These are phyloP conservation scores for Drosophila kepulauana DNA, from an alignment of 1,140 invertebrate species.

Conservation along the genomic window DNA sequence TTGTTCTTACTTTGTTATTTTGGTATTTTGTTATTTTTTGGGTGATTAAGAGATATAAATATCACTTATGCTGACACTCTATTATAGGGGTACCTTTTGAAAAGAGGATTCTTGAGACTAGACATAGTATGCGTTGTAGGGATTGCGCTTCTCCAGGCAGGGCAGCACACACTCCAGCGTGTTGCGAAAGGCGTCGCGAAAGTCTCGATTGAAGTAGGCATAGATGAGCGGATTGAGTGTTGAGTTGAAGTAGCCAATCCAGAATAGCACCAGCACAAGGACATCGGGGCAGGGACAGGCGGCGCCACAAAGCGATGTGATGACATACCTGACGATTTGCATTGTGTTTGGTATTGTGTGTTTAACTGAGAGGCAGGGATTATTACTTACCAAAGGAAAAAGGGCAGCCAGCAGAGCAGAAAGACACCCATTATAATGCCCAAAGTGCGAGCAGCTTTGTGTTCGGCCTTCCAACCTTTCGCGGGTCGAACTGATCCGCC, in stretches of 20 bases:
- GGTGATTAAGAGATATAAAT: constrained; percentile 55
- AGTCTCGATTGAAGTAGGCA: constrained; percentile 99
- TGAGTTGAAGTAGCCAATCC: constrained; percentile 97
- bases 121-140: constrained; percentile 86
- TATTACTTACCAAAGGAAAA: constrained; percentile 94
- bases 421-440: constrained; percentile 98
- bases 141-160: constrained; percentile 86
- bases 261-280: constrained; percentile 93
- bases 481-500: constrained; percentile 90
- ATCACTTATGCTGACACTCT: constrained; percentile 59
- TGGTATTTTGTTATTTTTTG: neutral
- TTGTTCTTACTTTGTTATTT: constrained; percentile 1
- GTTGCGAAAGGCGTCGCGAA: constrained; percentile 98
- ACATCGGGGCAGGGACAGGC: constrained; percentile 92
- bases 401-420: constrained; percentile 98
- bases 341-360: no score
- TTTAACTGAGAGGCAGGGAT: constrained; percentile 24
- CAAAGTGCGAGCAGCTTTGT: constrained; percentile 96
- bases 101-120: constrained; percentile 46
- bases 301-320: constrained; percentile 92
- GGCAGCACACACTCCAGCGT: constrained; percentile 94
- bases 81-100: neutral
- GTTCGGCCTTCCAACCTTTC: constrained; percentile 94
- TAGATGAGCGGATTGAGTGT: constrained; percentile 98
- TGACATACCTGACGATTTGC: constrained; percentile 90